Evolutionary conservation across 1,140 invertebrate species (phyloP), one percentile per base, ranked within the genome.

Genomic region (Drosophila mayri): DNA sequence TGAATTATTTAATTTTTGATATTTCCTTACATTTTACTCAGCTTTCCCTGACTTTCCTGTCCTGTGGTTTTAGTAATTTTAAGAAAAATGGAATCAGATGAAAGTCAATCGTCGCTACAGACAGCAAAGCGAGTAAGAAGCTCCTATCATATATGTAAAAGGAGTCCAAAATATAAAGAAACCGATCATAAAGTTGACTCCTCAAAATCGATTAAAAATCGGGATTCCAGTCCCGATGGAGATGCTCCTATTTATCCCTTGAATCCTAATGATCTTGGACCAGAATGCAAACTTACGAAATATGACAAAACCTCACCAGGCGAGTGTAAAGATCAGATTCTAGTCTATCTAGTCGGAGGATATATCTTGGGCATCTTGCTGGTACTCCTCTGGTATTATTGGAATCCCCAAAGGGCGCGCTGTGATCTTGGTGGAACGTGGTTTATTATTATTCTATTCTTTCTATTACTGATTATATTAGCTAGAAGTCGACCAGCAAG

Each of bases 311-410:
- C 10, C 0, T 20, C 9, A 12, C 7, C 11, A 16, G 5, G 41
- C 30, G 18, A 49, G 14, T n/a, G 28, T 61, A 18, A 8, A 11
- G 38, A 50, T 1, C 30, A 63, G 11, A 0, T 52, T 3, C 22
- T 70, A 25, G 47, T 65, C 7, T 87, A 66, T 20, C 16, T 83
- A 0, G n/a, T 88, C 0, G 9, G 52, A 9, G 84, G 84, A 11
- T 87, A 87, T 50, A 11, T 88, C 0, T 20, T 76, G 10, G 84
- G 84, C 11, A 71, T 84, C 3, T 1, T 78, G 0, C 1, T 88
- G 20, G 65, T 55, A 0, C 49, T 88, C 5, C 7, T 64, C 2
- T 88, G 64, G 64, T 84, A 87, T 41, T 35, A 57, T 11, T 11
- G 41, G 8, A 20, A 65, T 49, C 32, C 12, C 1, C 0, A 54